Evolutionary conservation across 2,888 invertebrate genomes (phyloP).

Genomic region (Eueremaeus valkanovi): DNA sequence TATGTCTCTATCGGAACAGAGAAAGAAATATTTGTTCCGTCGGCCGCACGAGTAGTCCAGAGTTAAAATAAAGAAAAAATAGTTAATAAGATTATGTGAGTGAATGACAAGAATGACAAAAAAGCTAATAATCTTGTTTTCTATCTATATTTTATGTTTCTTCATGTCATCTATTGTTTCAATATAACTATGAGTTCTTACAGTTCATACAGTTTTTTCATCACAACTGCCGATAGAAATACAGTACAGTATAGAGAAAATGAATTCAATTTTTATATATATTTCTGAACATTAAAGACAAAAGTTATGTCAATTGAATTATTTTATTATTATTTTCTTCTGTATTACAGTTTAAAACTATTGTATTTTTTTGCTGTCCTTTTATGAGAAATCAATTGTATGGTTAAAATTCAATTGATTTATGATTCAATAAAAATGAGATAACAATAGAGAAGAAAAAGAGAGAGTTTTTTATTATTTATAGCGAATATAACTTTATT

Average conservation of each 20-base stretch:
- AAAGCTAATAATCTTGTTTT: conserved; percentile 17
- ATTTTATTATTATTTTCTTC: background rate
- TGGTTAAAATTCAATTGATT: background rate
- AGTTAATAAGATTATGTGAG: conserved; percentile 20
- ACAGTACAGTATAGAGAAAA: background rate
- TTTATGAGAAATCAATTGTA: background rate
- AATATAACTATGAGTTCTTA: background rate
- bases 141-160: background rate
- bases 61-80: background rate
- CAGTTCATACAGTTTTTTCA: background rate
- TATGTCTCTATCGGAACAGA: background rate
- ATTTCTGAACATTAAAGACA: background rate
- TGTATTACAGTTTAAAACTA: background rate
- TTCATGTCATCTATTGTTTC: background rate
- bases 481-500: no score
- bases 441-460: background rate
- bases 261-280: background rate
- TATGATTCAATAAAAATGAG: background rate
- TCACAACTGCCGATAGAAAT: background rate
- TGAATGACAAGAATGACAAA: conserved; percentile 31
- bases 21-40: background rate
- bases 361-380: background rate
- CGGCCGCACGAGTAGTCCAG: background rate
- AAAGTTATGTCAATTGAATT: conserved; percentile 1
- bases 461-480: background rate